Base-by-base conservation (phyloP, 1,140 invertebrate genomes). In the Chironomus tepperi region DNA sequence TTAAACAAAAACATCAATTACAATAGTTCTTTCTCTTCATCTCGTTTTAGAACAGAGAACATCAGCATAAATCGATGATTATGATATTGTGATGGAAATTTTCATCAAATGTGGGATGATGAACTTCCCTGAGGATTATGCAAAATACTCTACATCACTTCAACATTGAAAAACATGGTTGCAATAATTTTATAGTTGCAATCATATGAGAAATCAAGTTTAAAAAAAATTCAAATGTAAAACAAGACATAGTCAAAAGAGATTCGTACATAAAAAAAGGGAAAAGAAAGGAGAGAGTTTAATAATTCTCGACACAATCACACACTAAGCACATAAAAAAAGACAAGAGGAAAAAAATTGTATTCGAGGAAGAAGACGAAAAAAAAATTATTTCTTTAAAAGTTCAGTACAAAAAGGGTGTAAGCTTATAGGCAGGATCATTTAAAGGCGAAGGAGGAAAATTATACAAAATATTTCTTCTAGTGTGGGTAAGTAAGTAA, bases 61-160 rank as follows among this genome's bases (percentile, higher is more conserved):
- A 57, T n/a, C 9, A n/a, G 8, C 9, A 57, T n/a, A 57, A 57
- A 57, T 12, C 47, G 47, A 57, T 18, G 19, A 18, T 70, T 21
- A 70, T 70, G 65, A 70, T 19, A 18, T 70, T 70, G 65, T 70
- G 65, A 70, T 70, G 65, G 65, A 18, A 70, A 70, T 18, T 19
- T 19, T 19, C 65, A 70, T 18, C 65, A 70, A 70, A 34, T 34
- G 24, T 70, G 65, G 65, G 65, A 19, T 7, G 9, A 9, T 16
- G 15, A 47, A 57, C 65, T 70, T 21, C 16, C 65, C 65, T 7
- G 19, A 70, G 8, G 65, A 21, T 70, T 70, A 10, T 19, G 18
- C 9, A 9, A 19, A 70, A 70, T 70, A 70, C 65, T 70, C 65
- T 21, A 18, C 65, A 70, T 9, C 18, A 9, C 65, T 18, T 70